Conservation (phyloP, 2,797 vertebrate species). For the Lepidocolaptes lacrymiger region DNA sequence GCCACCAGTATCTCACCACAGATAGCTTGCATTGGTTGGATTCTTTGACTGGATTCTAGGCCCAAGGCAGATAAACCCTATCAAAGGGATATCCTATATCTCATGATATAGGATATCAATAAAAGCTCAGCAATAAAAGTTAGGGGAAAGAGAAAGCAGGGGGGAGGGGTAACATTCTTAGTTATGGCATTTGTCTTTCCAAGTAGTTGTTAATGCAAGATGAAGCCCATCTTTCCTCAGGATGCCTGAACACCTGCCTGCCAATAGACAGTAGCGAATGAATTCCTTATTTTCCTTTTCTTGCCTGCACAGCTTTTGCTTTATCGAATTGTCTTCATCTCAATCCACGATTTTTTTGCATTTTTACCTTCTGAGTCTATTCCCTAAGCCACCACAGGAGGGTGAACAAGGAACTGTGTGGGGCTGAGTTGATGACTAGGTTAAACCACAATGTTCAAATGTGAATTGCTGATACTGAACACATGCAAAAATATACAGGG, state of each 20-base stretch:
- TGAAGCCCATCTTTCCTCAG: background rate
- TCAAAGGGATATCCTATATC: background rate
- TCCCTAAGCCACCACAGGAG: background rate
- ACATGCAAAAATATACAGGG: background rate
- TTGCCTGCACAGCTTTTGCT: background rate
- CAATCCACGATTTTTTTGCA: background rate
- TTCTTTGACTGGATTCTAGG: background rate
- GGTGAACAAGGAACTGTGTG: background rate
- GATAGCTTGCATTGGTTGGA: background rate
- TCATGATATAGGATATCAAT: too few species aligned
- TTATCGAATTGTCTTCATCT: background rate
- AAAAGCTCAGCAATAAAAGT: background rate
- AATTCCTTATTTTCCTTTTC: background rate
- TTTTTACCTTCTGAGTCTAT: background rate
- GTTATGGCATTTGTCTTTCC: background rate
- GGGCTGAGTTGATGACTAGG: rapidly evolving
- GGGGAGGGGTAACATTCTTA: background rate
- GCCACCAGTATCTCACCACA: background rate
- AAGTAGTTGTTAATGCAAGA: background rate
- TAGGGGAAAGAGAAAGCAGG: background rate
- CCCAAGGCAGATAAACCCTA: background rate
- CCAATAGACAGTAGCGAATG: background rate
- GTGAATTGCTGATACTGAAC: background rate
- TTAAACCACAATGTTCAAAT: background rate
- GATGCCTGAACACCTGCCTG: background rate